Conservation (phyloP, 2,113 vertebrate genomes). For the Gymnobelideus leadbeateri region DNA sequence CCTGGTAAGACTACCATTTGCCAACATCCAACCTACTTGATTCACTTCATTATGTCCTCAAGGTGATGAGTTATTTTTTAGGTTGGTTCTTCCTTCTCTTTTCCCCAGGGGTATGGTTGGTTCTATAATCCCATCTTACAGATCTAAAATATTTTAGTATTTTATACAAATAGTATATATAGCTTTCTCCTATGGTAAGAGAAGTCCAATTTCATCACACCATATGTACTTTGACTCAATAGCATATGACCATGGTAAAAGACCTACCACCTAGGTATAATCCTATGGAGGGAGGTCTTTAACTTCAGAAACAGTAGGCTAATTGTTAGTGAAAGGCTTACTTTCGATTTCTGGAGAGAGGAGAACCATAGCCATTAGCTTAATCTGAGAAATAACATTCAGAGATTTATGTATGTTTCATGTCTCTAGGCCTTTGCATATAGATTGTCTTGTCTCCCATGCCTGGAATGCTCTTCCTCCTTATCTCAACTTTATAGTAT, state of each 20-base stretch:
- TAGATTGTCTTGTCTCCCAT: background rate
- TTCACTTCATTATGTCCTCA: background rate
- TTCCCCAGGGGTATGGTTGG: background rate
- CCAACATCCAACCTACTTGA: background rate
- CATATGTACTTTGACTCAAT: background rate
- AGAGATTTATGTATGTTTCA: background rate
- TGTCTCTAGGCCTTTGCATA: background rate
- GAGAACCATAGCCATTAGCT: background rate
- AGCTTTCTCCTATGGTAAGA: background rate
- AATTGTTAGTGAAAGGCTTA: background rate
- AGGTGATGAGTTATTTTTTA: background rate
- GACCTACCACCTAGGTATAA: background rate
- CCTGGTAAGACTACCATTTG: background rate
- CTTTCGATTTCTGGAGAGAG: background rate
- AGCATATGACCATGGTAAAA: background rate
- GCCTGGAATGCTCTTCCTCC: background rate
- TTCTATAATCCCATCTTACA: background rate
- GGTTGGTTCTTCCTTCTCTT: background rate
- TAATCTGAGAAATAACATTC: background rate
- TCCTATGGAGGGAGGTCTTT: background rate
- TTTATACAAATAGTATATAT: background rate
- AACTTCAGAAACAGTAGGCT: background rate
- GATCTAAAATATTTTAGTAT: background rate
- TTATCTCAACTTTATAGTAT: background rate
- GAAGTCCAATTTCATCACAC: background rate